Evolutionary conservation across 2,888 invertebrate species (phyloP).

Genomic region (Labia minor): DNA sequence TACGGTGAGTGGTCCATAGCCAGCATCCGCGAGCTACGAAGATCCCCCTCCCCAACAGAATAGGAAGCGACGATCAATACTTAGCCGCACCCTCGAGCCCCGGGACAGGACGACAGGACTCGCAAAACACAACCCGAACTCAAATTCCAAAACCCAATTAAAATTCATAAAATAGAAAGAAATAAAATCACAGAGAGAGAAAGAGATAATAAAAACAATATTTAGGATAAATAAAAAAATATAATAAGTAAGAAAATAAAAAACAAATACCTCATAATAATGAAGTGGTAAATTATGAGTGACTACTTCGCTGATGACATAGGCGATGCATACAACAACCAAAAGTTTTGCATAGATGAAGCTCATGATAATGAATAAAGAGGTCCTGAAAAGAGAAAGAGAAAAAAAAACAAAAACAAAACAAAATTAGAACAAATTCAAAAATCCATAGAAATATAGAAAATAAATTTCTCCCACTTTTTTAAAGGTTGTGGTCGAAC

Average conservation of each 20-base stretch:
- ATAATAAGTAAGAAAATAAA: neutral
- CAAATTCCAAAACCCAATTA: neutral
- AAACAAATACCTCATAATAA: conserved; percentile 62
- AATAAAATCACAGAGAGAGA: too few species aligned
- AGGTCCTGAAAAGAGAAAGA: conserved; percentile 51
- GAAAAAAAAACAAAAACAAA: conserved; percentile 37
- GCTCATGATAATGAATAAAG: conserved; percentile 89
- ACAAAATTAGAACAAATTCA: neutral
- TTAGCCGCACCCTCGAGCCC: conserved; percentile 2
- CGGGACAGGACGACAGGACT: neutral
- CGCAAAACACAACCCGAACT: neutral
- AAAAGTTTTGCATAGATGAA: conserved; percentile 91
- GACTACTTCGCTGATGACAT: conserved; percentile 89
- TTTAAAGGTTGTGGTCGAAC: conserved; percentile 74
- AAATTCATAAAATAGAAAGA: too few species aligned
- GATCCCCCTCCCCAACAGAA: neutral
- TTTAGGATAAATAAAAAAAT: neutral
- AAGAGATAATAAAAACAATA: too few species aligned
- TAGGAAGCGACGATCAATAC: neutral
- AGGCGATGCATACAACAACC: conserved; percentile 85
- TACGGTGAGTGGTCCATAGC: neutral
- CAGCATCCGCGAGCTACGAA: neutral
- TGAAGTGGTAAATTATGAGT: conserved; percentile 83
- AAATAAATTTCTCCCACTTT: conserved; percentile 48
- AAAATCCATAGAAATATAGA: neutral